Evolutionary conservation across 37 sponge, comb jelly and placozoan genomes (phyloP), one percentile per base, ranked within the genome.

Genomic region (Haliclona indistincta): DNA sequence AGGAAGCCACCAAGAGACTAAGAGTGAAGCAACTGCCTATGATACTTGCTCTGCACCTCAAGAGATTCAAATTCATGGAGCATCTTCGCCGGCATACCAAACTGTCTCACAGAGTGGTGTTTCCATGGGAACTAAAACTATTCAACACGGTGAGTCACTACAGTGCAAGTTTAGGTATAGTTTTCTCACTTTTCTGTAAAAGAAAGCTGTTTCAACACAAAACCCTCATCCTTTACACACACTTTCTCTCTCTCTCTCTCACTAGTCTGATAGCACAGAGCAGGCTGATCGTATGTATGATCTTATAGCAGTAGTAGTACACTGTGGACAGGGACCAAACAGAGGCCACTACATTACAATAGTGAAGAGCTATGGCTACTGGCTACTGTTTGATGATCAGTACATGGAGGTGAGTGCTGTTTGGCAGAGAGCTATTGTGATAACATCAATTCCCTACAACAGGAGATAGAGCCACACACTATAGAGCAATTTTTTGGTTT

Each of bases 21-120:
- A 45, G 93, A 38, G 83, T 98, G 4, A 95, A 98, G 76, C 84
- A 87, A 39, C 86, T 93, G 8, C 99, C 99, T 2, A 81, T 75
- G 68, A 93, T 93, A 35, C 76, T 98, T 41, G 99, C 93, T 5
- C 84, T 98, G 0, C 99, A 98, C 64, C 84, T 98, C 43, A 98
- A 98, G 80, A 84, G 99, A 41, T 98, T 98, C 81, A 98, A 98
- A 68, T 98, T 79, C 83, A 81, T 92, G 79, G 99, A 98, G 62
- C 74, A 81, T 10, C 66, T 80, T 37, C 70, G 86, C 15, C 81
- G 95, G 56, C 90, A 83, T 69, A 82, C 85, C 43, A 98, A 98
- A 71, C 91, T 98, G 26, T 81, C 90, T 42, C 87, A 95, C 64
- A 83, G 99, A 6, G 96, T 98, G 34, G 93, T 84, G 51, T 98